Conservation (phyloP, 2,113 vertebrate genomes). For the Macroglossus sobrinus region DNA sequence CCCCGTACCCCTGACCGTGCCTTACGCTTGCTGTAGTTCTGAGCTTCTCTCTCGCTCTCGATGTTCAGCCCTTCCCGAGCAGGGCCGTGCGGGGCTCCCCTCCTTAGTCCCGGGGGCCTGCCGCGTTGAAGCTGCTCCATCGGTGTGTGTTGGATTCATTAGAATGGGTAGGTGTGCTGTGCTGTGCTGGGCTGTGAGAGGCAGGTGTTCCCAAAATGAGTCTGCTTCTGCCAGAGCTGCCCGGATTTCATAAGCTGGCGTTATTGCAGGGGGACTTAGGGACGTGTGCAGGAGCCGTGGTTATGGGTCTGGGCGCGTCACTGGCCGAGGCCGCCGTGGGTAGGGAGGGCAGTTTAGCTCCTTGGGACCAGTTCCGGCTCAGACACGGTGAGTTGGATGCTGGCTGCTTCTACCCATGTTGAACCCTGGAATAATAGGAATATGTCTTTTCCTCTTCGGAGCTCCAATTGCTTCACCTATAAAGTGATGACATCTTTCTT, state of each 20-base stretch:
- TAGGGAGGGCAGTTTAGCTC: background rate
- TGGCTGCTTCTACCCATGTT: background rate
- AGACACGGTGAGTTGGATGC: no score
- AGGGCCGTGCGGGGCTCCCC: background rate
- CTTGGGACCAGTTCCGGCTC: background rate
- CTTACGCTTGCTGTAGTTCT: background rate
- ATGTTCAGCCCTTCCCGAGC: background rate
- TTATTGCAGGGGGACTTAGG: constrained; percentile 57
- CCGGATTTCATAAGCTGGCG: constrained; percentile 47
- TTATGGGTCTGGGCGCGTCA: constrained; percentile 3
- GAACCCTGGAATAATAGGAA: background rate
- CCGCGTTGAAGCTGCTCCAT: background rate
- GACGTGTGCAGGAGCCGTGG: background rate
- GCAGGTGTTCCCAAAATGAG: constrained; percentile 7
- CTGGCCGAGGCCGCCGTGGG: background rate
- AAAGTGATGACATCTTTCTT: background rate
- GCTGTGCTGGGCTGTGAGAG: background rate
- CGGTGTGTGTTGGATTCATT: constrained; percentile 25
- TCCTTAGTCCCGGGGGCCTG: background rate
- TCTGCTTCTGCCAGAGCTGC: background rate
- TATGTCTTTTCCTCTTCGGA: background rate
- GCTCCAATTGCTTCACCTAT: background rate
- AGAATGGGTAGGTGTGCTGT: background rate
- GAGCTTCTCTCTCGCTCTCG: background rate
- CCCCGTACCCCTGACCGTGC: background rate